These are phyloP conservation scores for Calliphora vomitoria DNA, from an alignment of 2,888 invertebrate species.

Conservation along the genomic window DNA sequence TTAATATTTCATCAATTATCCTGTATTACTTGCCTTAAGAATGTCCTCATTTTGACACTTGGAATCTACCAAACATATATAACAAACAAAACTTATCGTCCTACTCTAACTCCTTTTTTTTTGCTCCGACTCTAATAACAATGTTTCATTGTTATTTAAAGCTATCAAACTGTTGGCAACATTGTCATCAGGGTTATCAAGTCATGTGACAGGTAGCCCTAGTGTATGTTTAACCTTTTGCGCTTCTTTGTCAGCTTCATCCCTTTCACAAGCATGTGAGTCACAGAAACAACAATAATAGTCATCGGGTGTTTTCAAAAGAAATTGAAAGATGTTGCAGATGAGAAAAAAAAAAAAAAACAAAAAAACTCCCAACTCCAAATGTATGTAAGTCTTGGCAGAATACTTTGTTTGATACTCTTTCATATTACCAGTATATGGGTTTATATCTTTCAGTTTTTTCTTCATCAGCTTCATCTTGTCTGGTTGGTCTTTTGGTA, in stretches of 20 bases:
- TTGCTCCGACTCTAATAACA: constrained; percentile 12
- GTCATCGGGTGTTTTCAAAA: constrained; percentile 29
- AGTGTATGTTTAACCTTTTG: constrained; percentile 71
- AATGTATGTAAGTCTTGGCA: constrained; percentile 24
- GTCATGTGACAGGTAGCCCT: constrained; percentile 72
- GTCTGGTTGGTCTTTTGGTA: constrained; percentile 23
- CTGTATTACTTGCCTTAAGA: background rate
- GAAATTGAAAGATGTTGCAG: background rate
- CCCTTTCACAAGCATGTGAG: constrained; percentile 38
- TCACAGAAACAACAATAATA: constrained; percentile 19
- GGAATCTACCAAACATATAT: background rate
- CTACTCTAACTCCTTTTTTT: background rate
- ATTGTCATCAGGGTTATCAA: constrained; percentile 64
- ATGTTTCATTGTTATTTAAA: constrained; percentile 47
- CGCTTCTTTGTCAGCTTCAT: constrained; percentile 62
- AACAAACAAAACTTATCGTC: background rate
- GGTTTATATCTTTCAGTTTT: background rate
- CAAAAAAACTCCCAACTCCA: constrained; percentile 3
- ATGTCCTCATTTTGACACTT: constrained; percentile 14
- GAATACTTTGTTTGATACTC: constrained; percentile 41
- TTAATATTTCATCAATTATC: constrained; percentile 32
- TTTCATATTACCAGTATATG: constrained; percentile 25
- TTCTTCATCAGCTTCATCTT: constrained; percentile 33
- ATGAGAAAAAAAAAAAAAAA: background rate
- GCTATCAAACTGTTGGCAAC: constrained; percentile 55